Evolutionary conservation across 2,113 vertebrate species (phyloP).

Genomic region (Proterorhinus semilunaris): DNA sequence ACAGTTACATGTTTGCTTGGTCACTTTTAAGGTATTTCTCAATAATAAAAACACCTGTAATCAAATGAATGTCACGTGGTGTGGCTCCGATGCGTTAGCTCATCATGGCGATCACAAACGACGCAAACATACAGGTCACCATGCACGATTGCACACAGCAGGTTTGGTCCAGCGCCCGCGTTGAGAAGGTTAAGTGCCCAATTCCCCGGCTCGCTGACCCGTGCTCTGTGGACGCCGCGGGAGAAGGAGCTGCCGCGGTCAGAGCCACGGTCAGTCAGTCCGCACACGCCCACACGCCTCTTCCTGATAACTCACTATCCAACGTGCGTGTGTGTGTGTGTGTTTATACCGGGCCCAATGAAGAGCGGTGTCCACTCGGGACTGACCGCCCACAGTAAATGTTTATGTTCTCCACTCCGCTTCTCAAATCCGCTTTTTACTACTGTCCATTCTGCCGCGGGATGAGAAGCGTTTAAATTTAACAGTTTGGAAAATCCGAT

Average conservation of each 20-base stretch:
- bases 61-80: too few species aligned
- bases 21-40: too few species aligned
- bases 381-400: constrained; percentile 67
- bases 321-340: constrained; percentile 10
- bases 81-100: too few species aligned
- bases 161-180: constrained; percentile 7
- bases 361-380: constrained; percentile 51
- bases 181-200: constrained; percentile 36
- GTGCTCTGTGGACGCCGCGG: constrained; percentile 24
- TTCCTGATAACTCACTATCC: constrained; percentile 57
- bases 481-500: constrained; percentile 78
- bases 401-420: constrained; percentile 65
- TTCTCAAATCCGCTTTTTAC: constrained; percentile 49
- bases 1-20: too few species aligned
- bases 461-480: constrained; percentile 73
- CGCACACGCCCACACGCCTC: constrained; percentile 28
- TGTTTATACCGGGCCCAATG: constrained; percentile 41
- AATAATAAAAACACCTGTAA: too few species aligned
- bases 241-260: constrained; percentile 34
- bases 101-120: neutral
- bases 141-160: constrained; percentile 1
- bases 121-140: neutral
- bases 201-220: constrained; percentile 31
- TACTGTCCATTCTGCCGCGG: constrained; percentile 45
- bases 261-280: constrained; percentile 50